Conservation (phyloP, 2,113 vertebrate species). For the Archocentrus centrarchus region DNA sequence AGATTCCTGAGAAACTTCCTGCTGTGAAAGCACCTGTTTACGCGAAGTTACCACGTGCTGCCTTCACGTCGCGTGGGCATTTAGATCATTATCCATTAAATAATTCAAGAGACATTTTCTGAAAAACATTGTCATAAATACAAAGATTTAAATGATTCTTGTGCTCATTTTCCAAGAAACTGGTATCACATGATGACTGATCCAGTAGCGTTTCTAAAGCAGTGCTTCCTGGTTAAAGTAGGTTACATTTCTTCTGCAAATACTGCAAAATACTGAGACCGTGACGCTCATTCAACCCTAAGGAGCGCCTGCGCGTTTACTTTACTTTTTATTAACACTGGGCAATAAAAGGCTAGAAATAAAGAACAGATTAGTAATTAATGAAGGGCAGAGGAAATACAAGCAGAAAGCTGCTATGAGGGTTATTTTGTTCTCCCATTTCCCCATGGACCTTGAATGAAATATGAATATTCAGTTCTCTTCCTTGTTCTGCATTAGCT, state of each 20-base stretch:
- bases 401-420: not conserved
- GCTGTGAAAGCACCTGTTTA: slow-evolving; percentile 30
- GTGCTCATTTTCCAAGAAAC: fast-evolving
- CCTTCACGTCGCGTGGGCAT: not conserved
- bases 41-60: slow-evolving; percentile 3
- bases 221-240: not conserved
- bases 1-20: slow-evolving; percentile 39
- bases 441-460: not conserved
- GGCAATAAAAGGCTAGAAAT: not conserved
- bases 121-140: too few species aligned
- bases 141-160: not conserved
- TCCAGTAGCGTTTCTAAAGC: fast-evolving
- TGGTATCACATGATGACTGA: not conserved
- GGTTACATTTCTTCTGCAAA: not conserved
- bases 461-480: not conserved
- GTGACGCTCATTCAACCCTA: not conserved
- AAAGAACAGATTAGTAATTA: not conserved
- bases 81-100: fast-evolving
- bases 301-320: not conserved
- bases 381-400: not conserved
- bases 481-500: not conserved
- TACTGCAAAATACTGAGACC: not conserved
- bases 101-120: fast-evolving
- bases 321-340: not conserved
- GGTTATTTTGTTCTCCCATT: fast-evolving